These are phyloP conservation scores for Xyliphius kryptos DNA, from an alignment of 2,113 vertebrate genomes.

Conservation along the genomic window DNA sequence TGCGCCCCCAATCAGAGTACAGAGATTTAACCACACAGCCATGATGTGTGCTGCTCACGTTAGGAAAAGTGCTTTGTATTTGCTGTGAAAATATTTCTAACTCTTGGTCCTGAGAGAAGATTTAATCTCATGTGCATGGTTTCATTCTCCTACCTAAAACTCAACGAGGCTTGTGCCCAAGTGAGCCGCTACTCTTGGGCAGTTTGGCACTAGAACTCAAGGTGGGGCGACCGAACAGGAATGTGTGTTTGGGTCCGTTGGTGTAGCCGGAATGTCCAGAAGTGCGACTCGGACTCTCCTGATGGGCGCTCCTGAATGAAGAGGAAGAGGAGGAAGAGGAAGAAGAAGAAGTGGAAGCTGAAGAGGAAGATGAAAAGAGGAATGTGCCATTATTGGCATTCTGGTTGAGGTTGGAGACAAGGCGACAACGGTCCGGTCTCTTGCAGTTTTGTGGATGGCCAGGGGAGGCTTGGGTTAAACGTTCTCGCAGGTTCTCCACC, in stretches of 20 bases:
- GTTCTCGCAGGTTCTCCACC: conserved; percentile 63
- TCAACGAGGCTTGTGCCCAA: conserved; percentile 24
- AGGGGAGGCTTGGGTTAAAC: conserved; percentile 46
- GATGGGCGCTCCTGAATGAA: conserved; percentile 41
- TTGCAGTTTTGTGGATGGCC: conserved; percentile 18
- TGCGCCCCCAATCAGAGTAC: no score
- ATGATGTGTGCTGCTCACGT: no score
- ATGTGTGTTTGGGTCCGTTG: conserved; percentile 60
- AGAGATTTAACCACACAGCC: no score
- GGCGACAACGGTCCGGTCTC: conserved; percentile 32
- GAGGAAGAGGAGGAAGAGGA: conserved; percentile 57
- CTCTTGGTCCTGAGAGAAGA: no score
- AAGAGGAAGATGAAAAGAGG: conserved; percentile 61
- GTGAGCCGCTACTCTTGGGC: conserved; percentile 47
- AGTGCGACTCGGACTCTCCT: conserved; percentile 46
- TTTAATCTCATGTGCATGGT: neutral
- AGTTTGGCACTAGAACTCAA: conserved; percentile 50
- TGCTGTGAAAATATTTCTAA: no score
- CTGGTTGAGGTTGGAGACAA: conserved; percentile 65
- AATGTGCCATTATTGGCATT: conserved; percentile 69
- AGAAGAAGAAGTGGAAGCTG: conserved; percentile 58
- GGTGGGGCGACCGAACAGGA: conserved; percentile 60
- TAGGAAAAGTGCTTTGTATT: no score
- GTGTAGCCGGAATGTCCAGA: conserved; percentile 8
- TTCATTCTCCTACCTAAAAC: conserved; percentile 1